Conservation (phyloP, 2,888 invertebrate genomes). For the Iphiclides podalirius region DNA sequence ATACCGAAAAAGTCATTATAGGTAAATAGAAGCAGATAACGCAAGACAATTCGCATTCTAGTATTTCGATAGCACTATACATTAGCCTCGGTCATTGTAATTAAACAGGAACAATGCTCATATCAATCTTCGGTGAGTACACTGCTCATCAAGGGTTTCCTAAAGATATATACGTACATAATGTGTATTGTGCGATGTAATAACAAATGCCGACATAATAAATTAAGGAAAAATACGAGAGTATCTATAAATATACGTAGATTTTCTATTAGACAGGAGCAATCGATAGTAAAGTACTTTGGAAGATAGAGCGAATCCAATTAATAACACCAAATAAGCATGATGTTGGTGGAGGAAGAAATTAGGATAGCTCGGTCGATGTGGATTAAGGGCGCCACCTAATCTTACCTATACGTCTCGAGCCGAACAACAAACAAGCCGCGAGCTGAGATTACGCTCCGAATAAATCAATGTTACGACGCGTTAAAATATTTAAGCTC, state of each 20-base stretch:
- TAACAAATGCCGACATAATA: slow-evolving; percentile 7
- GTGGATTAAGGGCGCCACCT: slow-evolving; percentile 55
- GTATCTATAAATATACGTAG: slow-evolving; percentile 3
- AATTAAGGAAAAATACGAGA: slow-evolving; percentile 17
- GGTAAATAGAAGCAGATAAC: slow-evolving; percentile 48
- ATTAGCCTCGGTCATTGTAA: slow-evolving; percentile 70
- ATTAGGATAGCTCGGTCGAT: slow-evolving; percentile 40
- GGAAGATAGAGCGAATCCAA: slow-evolving; percentile 42
- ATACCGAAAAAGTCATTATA: slow-evolving; percentile 44
- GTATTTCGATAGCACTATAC: slow-evolving; percentile 67
- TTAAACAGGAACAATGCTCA: slow-evolving; percentile 75
- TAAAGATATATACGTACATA: slow-evolving; percentile 13
- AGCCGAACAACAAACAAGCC: slow-evolving; percentile 77
- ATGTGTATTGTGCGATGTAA: too few species aligned
- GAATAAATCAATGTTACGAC: slow-evolving; percentile 80
- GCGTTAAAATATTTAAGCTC: slow-evolving; percentile 79
- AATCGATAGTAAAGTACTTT: slow-evolving; percentile 22
- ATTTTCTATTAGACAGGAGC: slow-evolving; percentile 16
- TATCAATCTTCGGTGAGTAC: slow-evolving; percentile 72
- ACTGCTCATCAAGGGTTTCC: slow-evolving; percentile 49
- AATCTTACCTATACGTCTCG: slow-evolving; percentile 74
- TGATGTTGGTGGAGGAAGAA: slow-evolving; percentile 46
- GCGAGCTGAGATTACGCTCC: slow-evolving; percentile 72
- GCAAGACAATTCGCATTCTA: slow-evolving; percentile 57
- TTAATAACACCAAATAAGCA: slow-evolving; percentile 50